phyloP scores from a whole-genome alignment of 2,113 vertebrate species.

The Martes martes region DNA sequence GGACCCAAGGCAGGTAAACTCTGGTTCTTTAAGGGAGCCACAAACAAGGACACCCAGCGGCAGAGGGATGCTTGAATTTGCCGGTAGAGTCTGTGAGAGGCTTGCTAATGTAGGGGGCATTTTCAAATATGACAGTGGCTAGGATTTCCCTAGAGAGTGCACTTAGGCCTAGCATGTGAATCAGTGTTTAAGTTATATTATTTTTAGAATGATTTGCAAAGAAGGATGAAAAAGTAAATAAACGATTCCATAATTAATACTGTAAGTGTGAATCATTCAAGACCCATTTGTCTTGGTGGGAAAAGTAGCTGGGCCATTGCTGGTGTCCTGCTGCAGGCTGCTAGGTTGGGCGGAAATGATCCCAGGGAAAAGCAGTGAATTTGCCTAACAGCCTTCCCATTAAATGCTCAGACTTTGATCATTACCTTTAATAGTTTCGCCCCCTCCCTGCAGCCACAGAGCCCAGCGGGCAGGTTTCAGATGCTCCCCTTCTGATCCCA shows the following conservation, averaged over 20 bases:
- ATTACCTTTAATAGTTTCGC: neutral
- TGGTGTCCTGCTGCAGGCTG: neutral
- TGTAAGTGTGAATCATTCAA: slow-evolving; percentile 58
- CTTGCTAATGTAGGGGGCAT: slow-evolving; percentile 74
- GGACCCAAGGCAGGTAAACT: slow-evolving; percentile 65
- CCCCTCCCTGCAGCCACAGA: neutral
- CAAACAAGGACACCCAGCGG: slow-evolving; percentile 61
- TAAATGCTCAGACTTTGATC: slow-evolving; percentile 17
- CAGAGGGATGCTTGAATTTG: slow-evolving; percentile 77
- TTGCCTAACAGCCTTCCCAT: slow-evolving; percentile 20
- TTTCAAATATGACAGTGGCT: slow-evolving; percentile 66
- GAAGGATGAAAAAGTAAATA: slow-evolving; percentile 64
- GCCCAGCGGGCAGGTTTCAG: neutral
- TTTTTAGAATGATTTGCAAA: slow-evolving; percentile 68
- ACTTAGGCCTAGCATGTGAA: slow-evolving; percentile 62
- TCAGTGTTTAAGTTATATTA: slow-evolving; percentile 66
- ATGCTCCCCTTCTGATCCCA: neutral
- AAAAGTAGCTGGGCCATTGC: neutral
- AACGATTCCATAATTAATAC: slow-evolving; percentile 76
- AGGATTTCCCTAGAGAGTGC: slow-evolving; percentile 68
- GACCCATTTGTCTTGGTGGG: slow-evolving; percentile 48
- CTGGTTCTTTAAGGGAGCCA: slow-evolving; percentile 62
- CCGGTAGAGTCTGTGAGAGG: slow-evolving; percentile 60
- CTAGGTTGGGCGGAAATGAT: neutral
- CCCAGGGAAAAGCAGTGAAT: slow-evolving; percentile 9